Base-by-base conservation (phyloP, 2,888 invertebrate species). In the Amiota communis region DNA sequence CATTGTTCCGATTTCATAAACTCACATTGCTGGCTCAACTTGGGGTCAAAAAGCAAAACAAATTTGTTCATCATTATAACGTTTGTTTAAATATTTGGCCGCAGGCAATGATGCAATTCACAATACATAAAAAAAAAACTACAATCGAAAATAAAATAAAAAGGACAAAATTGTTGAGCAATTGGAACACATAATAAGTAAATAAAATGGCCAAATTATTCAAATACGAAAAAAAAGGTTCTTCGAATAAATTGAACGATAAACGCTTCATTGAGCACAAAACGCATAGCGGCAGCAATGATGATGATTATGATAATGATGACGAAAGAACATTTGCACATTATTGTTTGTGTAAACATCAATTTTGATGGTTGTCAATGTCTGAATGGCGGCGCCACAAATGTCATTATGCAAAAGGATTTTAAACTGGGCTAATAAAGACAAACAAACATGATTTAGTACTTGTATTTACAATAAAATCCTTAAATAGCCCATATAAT, bases 381-480 rank as follows among this genome's bases (percentile, higher is more conserved):
- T 47, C 36, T 17, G 53, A 15, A 57, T 73, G 73, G 73, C 73
- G 73, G 73, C 70, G 73, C 73, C 73, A 64, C 64, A 69, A 73
- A 73, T 61, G 36, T 3, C 15, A 64, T 64, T 46, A 47, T 46
- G 47, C 6, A 49, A 48, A 65, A 48, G 48, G 48, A 46, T n/a
- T 65, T 65, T 65, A 65, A 65, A 65, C 48, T 65, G 48, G 49
- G 48, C 48, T 48, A 48, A 64, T 59, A 59, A 36, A 59, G 20
- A 20, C 20, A 20, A 1, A 15, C 12, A 53, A n/a, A 36, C 36
- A 15, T 23, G 53, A 63, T 64, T 63, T 56, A 70, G 23, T 56
- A 64, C 6, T 36, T 36, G 3, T 23, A 23, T 2, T 23, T n/a
- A n/a, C n/a, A n/a, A n/a, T n/a, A n/a, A n/a, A n/a, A n/a, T n/a